These are phyloP conservation scores for Thrips palmi DNA, from an alignment of 1,140 invertebrate species.

Conservation along the genomic window DNA sequence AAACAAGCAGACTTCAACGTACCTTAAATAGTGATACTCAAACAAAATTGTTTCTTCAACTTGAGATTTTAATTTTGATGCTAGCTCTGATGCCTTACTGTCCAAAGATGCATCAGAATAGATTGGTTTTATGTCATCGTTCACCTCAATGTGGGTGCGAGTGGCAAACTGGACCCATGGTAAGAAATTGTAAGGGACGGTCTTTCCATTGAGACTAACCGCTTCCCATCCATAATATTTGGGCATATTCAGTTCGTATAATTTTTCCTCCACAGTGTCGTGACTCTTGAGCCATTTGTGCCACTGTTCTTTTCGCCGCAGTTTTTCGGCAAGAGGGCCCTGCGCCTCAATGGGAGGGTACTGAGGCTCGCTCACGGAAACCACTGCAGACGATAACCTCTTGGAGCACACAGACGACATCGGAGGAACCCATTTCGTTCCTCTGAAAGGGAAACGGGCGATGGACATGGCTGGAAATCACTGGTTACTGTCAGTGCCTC, in stretches of 20 bases:
- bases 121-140: constrained; percentile 29
- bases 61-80: constrained; percentile 14
- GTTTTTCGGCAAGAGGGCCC: too few species aligned
- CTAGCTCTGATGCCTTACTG: background rate
- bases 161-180: constrained; percentile 48
- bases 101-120: constrained; percentile 2
- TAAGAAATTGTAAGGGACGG: constrained; percentile 44
- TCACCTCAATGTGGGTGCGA: constrained; percentile 39
- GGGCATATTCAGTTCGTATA: constrained; percentile 60
- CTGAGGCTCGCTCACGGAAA: too few species aligned
- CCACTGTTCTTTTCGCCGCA: too few species aligned
- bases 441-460: too few species aligned
- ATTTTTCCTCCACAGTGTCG: constrained; percentile 61
- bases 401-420: too few species aligned
- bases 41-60: constrained; percentile 38
- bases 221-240: constrained; percentile 57
- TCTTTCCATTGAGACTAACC: constrained; percentile 35
- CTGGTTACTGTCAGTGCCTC: too few species aligned
- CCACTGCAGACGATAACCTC: too few species aligned
- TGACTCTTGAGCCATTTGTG: constrained; percentile 39
- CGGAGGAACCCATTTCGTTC: too few species aligned
- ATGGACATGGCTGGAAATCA: too few species aligned
- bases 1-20: constrained; percentile 10
- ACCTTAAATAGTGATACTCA: too few species aligned
- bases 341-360: too few species aligned